Conservation (phyloP, 2,797 vertebrate species). For the Lacerta viridis region DNA sequence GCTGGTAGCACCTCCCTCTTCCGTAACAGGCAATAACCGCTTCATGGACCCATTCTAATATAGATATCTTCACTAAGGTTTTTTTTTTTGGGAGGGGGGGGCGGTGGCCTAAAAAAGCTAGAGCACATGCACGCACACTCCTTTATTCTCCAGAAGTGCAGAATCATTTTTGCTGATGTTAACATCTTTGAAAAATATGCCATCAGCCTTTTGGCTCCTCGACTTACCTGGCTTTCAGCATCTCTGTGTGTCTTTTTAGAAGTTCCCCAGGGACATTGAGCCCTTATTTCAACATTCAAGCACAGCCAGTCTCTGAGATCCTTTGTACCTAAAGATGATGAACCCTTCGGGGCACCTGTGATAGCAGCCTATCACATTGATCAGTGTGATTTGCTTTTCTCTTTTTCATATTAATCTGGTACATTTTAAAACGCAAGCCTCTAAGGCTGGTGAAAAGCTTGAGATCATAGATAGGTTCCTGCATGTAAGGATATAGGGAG, state of each 20-base stretch:
- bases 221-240: background rate
- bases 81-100: background rate
- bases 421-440: background rate
- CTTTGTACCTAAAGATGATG: background rate
- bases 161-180: background rate
- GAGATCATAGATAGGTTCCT: conserved; percentile 10
- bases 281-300: background rate
- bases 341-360: background rate
- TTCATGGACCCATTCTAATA: background rate
- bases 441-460: conserved; percentile 8
- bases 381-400: conserved; percentile 16
- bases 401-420: conserved; percentile 22
- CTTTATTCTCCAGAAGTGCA: background rate
- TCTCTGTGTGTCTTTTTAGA: background rate
- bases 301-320: background rate
- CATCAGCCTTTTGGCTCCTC: background rate
- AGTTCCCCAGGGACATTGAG: background rate
- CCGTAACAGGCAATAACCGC: no score
- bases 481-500: conserved; percentile 10
- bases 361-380: background rate
- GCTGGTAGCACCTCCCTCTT: no score
- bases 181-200: background rate
- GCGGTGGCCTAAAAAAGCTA: background rate
- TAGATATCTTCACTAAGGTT: background rate
- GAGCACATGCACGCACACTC: background rate